These are phyloP conservation scores for Symphodus melops DNA, from an alignment of 2,113 vertebrate genomes.

Conservation along the genomic window DNA sequence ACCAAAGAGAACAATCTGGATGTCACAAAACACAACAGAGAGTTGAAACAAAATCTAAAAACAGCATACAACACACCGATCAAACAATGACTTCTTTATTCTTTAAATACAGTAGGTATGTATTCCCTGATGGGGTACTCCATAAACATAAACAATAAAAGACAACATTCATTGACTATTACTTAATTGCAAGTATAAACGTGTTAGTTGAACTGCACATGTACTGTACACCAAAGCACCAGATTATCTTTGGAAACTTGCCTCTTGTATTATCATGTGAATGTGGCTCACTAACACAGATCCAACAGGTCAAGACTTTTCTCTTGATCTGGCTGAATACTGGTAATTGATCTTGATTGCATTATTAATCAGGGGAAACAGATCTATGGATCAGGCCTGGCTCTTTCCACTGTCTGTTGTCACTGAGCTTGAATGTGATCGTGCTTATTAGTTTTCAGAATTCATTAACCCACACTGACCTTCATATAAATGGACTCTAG, in stretches of 20 bases:
- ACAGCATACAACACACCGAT: too few relatives aligned
- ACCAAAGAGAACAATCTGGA: not conserved
- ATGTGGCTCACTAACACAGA: constrained; percentile 46
- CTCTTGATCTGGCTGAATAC: constrained; percentile 75
- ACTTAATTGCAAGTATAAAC: too few relatives aligned
- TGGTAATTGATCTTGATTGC: constrained; percentile 78
- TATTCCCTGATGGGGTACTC: too few relatives aligned
- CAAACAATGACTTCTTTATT: too few relatives aligned
- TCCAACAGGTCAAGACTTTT: constrained; percentile 57
- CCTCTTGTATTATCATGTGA: constrained; percentile 1
- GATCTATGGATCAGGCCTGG: constrained; percentile 75
- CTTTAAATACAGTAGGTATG: too few relatives aligned
- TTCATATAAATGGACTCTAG: constrained; percentile 52
- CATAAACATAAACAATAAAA: too few relatives aligned
- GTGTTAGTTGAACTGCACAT: not conserved
- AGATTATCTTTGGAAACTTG: not conserved
- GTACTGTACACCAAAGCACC: not conserved
- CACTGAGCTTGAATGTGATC: constrained; percentile 70
- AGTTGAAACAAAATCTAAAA: too few relatives aligned
- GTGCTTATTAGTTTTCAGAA: constrained; percentile 78
- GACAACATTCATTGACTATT: too few relatives aligned
- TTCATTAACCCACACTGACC: constrained; percentile 76
- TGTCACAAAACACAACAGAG: too few relatives aligned
- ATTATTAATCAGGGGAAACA: constrained; percentile 82
- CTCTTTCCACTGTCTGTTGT: constrained; percentile 78